Evolutionary conservation across 2,113 vertebrate species (phyloP).

Genomic region (Corythornis madagascariensis): DNA sequence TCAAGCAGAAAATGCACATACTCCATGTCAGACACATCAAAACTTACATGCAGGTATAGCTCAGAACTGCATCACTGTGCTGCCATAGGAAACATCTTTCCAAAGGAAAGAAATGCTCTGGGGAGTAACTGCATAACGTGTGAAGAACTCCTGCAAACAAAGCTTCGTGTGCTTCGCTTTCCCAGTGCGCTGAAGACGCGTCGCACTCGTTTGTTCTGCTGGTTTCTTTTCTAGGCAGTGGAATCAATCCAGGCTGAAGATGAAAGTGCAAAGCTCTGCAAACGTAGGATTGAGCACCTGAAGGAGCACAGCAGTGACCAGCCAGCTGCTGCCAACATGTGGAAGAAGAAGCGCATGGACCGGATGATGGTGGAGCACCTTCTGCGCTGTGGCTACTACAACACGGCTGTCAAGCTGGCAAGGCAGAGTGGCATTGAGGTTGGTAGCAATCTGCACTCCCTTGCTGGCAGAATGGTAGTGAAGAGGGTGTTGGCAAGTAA

Average conservation of each 20-base stretch:
- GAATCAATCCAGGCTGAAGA: slow-evolving; percentile 99
- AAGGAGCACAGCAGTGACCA: slow-evolving; percentile 98
- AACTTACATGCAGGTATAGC: not conserved
- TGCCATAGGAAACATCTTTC: not conserved
- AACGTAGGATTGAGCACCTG: slow-evolving; percentile 94
- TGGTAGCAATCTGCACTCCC: not conserved
- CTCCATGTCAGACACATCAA: not conserved
- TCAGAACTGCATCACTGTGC: not conserved
- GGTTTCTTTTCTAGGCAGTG: slow-evolving; percentile 80
- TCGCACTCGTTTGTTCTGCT: not conserved
- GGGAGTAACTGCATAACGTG: not conserved
- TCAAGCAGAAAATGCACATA: not conserved
- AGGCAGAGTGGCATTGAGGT: slow-evolving; percentile 98
- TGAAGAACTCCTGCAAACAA: not conserved
- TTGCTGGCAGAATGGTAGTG: not conserved
- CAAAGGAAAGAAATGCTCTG: not conserved
- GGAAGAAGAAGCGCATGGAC: slow-evolving; percentile 99
- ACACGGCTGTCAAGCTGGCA: slow-evolving; percentile 94
- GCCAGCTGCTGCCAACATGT: slow-evolving; percentile 89
- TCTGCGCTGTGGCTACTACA: slow-evolving; percentile 96
- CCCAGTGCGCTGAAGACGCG: not conserved
- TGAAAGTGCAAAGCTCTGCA: slow-evolving; percentile 96
- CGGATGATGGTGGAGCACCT: slow-evolving; percentile 99
- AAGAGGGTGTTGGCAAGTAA: not conserved
- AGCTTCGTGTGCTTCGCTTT: not conserved